phyloP scores from a whole-genome alignment of 2,797 vertebrate genomes.

The Cirrhinus molitorella region DNA sequence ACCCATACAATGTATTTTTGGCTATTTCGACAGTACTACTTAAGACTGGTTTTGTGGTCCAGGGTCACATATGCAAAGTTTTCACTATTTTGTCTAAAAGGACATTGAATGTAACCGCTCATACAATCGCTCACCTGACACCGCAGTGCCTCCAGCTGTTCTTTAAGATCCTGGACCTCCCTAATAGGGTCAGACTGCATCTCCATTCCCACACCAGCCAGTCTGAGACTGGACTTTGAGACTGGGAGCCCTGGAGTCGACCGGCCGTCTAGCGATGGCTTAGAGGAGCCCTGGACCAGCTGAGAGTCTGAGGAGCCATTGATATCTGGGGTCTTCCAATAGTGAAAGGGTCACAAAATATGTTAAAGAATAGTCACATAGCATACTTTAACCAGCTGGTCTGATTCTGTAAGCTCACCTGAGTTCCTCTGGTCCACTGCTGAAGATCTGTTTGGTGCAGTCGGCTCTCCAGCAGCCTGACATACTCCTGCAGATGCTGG shows the following conservation, averaged over 20 bases:
- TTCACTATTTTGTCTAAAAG: no score
- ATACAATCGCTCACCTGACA: slow-evolving; percentile 74
- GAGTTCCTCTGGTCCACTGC: slow-evolving; percentile 58
- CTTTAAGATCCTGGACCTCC: slow-evolving; percentile 78
- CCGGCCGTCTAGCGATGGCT: neutral
- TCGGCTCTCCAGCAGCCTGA: slow-evolving; percentile 75
- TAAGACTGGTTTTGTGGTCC: no score
- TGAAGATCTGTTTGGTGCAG: slow-evolving; percentile 65
- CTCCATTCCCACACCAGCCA: slow-evolving; percentile 30
- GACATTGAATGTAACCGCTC: neutral
- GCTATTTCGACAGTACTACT: no score
- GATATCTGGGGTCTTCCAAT: slow-evolving; percentile 45
- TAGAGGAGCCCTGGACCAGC: slow-evolving; percentile 35
- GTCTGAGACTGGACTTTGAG: slow-evolving; percentile 38
- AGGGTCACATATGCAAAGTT: neutral
- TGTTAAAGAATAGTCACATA: neutral
- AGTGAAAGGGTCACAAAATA: neutral
- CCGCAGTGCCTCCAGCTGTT: slow-evolving; percentile 78
- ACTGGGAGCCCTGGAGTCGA: neutral
- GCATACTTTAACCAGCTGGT: neutral
- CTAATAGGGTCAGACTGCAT: slow-evolving; percentile 52
- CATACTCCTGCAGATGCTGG: slow-evolving; percentile 80
- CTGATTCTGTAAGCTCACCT: slow-evolving; percentile 52
- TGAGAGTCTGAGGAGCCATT: slow-evolving; percentile 41
- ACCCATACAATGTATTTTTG: no score